phyloP scores from a whole-genome alignment of 2,797 vertebrate genomes.

The Intellagama lesueurii region DNA sequence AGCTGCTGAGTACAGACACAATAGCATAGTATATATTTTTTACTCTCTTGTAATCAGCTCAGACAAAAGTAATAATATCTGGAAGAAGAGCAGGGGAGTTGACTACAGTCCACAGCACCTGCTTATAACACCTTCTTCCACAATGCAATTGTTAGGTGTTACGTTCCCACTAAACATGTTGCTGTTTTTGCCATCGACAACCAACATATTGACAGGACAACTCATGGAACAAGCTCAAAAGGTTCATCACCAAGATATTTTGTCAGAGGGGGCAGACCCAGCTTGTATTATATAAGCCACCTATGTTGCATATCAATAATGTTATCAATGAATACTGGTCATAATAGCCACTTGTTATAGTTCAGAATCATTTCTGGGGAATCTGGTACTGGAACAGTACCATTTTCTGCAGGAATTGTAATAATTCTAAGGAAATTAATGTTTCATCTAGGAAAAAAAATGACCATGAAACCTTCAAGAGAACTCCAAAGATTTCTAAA shows the following conservation, averaged over 20 bases:
- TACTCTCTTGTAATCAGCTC: not conserved
- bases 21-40: not conserved
- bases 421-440: too few species aligned
- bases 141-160: not conserved
- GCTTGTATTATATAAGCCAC: not conserved
- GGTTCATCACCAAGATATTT: too few species aligned
- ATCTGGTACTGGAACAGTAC: too few species aligned
- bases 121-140: not conserved
- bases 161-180: not conserved
- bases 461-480: too few species aligned
- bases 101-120: not conserved
- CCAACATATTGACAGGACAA: too few species aligned
- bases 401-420: too few species aligned
- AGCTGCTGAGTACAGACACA: not conserved
- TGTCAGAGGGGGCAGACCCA: not conserved
- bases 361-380: too few species aligned
- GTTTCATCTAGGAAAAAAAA: too few species aligned
- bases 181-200: too few species aligned
- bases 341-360: not conserved
- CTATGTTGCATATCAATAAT: not conserved
- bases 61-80: not conserved
- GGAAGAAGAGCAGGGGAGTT: not conserved
- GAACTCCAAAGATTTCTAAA: too few species aligned
- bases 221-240: too few species aligned
- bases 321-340: not conserved